phyloP scores from a whole-genome alignment of 2,888 invertebrate species.

The Pandemis heparana region DNA sequence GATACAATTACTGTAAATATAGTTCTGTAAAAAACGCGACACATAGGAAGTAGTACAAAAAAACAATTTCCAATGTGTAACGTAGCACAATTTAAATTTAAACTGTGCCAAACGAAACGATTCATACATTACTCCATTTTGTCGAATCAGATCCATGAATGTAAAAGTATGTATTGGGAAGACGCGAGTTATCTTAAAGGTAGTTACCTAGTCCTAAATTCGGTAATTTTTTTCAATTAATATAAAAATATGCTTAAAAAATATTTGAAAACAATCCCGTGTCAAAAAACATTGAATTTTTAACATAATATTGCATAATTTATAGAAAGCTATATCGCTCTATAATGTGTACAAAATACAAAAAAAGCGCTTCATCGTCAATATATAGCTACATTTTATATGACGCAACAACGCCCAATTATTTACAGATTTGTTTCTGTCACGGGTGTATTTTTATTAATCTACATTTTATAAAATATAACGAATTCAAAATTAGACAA shows the following conservation, averaged over 20 bases:
- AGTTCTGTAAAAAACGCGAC: neutral
- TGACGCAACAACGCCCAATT: neutral
- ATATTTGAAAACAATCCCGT: neutral
- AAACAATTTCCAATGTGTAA: slow-evolving; percentile 1
- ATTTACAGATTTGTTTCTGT: neutral
- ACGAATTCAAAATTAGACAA: neutral
- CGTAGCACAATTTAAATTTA: neutral
- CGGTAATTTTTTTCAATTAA: neutral
- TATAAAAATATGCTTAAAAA: neutral
- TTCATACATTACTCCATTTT: slow-evolving; percentile 15
- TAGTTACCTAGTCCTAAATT: neutral
- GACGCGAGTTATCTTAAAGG: slow-evolving; percentile 6
- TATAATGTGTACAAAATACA: neutral
- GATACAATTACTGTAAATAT: slow-evolving; percentile 44
- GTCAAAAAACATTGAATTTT: neutral
- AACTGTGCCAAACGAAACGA: slow-evolving; percentile 4
- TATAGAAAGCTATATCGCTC: neutral
- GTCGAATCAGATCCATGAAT: slow-evolving; percentile 35
- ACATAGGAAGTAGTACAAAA: slow-evolving; percentile 26
- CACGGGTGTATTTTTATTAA: slow-evolving; percentile 1
- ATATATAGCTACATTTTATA: neutral
- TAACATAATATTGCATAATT: neutral
- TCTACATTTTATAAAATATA: slow-evolving; percentile 1
- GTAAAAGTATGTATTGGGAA: slow-evolving; percentile 13
- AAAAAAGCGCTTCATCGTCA: neutral